phyloP scores from a whole-genome alignment of 2,113 vertebrate genomes.

The Gulo gulo region DNA sequence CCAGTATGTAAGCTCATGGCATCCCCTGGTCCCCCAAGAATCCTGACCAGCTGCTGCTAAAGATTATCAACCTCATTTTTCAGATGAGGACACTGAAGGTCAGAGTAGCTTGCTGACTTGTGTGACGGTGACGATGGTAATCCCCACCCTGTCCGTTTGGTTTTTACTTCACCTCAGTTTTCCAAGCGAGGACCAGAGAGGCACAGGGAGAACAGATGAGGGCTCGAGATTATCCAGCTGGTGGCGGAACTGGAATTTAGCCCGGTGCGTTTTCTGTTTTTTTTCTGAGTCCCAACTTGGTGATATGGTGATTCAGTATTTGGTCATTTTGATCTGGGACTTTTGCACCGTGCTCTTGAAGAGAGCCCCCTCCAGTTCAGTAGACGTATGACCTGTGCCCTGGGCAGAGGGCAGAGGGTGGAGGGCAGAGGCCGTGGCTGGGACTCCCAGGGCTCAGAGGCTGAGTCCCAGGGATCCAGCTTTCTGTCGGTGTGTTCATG shows the following conservation, averaged over 20 bases:
- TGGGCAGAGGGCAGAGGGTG: background rate
- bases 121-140: rapidly evolving
- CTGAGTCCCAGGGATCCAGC: background rate
- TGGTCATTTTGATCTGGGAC: background rate
- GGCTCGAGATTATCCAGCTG: too few relatives aligned
- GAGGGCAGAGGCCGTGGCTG: background rate
- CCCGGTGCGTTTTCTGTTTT: background rate
- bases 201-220: background rate
- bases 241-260: too few relatives aligned
- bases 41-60: background rate
- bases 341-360: background rate
- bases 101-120: background rate
- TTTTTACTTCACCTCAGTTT: background rate
- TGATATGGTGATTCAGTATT: background rate
- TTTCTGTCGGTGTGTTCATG: background rate
- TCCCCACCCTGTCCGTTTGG: background rate
- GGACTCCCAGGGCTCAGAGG: background rate
- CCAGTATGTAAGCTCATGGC: background rate
- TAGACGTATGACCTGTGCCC: too few relatives aligned
- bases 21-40: background rate
- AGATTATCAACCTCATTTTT: background rate
- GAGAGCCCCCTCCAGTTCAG: background rate
- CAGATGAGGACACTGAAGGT: background rate
- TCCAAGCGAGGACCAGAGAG: background rate
- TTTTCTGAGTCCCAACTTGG: background rate